These are phyloP conservation scores for Mycetomoellerius zeteki DNA, from an alignment of 1,140 invertebrate genomes.

Conservation along the genomic window DNA sequence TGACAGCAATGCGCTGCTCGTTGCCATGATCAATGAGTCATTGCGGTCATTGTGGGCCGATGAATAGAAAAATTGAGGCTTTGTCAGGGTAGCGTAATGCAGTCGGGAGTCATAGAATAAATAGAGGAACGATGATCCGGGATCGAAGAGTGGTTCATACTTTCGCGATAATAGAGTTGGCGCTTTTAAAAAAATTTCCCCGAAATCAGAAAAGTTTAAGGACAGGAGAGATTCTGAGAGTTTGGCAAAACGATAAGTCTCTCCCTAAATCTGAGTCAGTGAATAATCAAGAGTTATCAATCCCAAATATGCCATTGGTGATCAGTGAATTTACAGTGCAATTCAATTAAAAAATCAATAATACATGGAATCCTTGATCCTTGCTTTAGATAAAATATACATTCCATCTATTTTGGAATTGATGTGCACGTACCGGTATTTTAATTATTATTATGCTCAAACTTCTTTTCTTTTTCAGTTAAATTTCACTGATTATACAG, in stretches of 20 bases:
- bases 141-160: background rate
- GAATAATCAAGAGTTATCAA: too few species aligned
- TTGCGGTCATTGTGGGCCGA: conserved; percentile 51
- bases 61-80: conserved; percentile 59
- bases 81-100: conserved; percentile 7
- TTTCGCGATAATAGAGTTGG: background rate
- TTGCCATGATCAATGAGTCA: conserved; percentile 62
- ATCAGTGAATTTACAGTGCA: too few species aligned
- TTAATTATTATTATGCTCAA: too few species aligned
- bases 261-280: too few species aligned
- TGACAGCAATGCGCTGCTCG: background rate
- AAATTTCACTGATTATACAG: too few species aligned
- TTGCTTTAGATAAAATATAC: too few species aligned
- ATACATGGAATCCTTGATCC: too few species aligned
- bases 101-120: background rate
- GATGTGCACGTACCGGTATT: too few species aligned
- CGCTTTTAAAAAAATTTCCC: background rate
- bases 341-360: too few species aligned
- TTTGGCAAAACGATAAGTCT: background rate
- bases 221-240: background rate
- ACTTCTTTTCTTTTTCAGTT: too few species aligned
- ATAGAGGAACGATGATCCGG: background rate
- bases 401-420: too few species aligned
- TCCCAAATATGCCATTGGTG: too few species aligned
- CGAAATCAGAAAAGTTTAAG: background rate